Percentiles rank a stretch among this genome's conserved stretches.
Conservation (phyloP, 2,888 invertebrate genomes). For the Cryptus viduatorius region DNA sequence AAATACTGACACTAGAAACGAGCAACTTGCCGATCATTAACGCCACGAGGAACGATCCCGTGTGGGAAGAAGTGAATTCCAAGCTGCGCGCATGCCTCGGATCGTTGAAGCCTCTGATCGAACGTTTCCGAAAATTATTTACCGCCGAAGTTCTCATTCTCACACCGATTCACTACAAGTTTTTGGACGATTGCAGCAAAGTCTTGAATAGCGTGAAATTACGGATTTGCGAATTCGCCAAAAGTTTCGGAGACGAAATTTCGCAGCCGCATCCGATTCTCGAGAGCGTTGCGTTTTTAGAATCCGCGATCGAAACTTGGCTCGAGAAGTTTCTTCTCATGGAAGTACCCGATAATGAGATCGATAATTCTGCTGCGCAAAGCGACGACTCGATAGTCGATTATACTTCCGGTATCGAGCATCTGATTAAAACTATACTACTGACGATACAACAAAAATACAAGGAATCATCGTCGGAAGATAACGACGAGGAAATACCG, state of each 20-base stretch:
- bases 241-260: conserved; percentile 68
- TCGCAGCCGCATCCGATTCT: conserved; percentile 78
- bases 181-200: conserved; percentile 72
- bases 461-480: conserved; percentile 84
- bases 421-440: conserved; percentile 86
- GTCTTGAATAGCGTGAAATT: conserved; percentile 67
- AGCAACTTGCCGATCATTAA: conserved; percentile 73
- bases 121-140: conserved; percentile 66
- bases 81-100: conserved; percentile 73
- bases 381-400: conserved; percentile 78
- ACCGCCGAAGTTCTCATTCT: conserved; percentile 65
- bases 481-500: conserved; percentile 83
- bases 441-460: conserved; percentile 87
- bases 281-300: conserved; percentile 73
- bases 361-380: conserved; percentile 15
- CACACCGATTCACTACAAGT: conserved; percentile 74
- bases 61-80: conserved; percentile 75
- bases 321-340: conserved; percentile 75
- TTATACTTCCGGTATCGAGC: conserved; percentile 81
- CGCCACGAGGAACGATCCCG: conserved; percentile 75
- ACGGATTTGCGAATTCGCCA: conserved; percentile 66
- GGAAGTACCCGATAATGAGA: conserved; percentile 74
- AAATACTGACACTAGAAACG: conserved; percentile 73
- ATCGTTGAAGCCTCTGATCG: conserved; percentile 68
- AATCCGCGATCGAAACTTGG: conserved; percentile 67